Conservation (phyloP, 2,888 invertebrate genomes). For the Cylloceria caligata region DNA sequence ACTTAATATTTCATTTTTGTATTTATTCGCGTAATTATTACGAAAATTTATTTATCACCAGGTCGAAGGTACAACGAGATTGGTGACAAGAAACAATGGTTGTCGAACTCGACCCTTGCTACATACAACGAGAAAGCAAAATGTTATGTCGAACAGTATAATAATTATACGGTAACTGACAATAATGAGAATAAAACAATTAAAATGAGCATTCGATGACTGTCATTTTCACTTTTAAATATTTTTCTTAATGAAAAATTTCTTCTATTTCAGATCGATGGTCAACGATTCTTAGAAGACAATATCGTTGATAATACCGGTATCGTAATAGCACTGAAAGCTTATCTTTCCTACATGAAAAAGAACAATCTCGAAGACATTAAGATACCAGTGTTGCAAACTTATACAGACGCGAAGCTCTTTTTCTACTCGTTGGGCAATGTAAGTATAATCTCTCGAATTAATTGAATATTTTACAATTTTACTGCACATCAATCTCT, state of each 20-base stretch:
- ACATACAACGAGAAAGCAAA: neutral
- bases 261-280: neutral
- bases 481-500: neutral
- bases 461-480: neutral
- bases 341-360: neutral
- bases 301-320: conserved; percentile 2
- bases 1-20: neutral
- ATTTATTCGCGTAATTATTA: neutral
- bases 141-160: conserved; percentile 4
- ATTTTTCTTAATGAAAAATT: neutral
- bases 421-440: conserved; percentile 18
- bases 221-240: neutral
- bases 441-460: neutral
- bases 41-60: neutral
- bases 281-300: neutral
- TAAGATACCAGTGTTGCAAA: neutral
- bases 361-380: neutral
- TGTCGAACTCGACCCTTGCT: neutral
- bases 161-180: neutral
- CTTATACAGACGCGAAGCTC: neutral
- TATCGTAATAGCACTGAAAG: neutral
- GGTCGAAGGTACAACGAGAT: neutral
- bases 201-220: neutral
- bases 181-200: neutral
- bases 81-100: neutral